Percentiles rank a stretch among this genome's conserved stretches.
phyloP scores from a whole-genome alignment of 2,113 vertebrate species.

The Onychorhynchus coronatus region DNA sequence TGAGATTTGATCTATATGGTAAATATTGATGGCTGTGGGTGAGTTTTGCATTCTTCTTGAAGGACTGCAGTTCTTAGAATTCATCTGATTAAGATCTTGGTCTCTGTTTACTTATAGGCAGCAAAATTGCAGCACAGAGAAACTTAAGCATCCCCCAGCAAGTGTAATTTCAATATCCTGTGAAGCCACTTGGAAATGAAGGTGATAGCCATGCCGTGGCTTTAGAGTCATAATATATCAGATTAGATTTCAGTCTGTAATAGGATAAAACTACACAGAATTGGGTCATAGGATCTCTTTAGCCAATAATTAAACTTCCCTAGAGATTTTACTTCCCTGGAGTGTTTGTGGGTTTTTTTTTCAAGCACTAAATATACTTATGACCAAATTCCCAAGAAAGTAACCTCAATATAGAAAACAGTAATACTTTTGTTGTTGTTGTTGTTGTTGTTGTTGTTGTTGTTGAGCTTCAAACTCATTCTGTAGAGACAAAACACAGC shows the following conservation, averaged over 20 bases:
- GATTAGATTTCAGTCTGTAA: not conserved
- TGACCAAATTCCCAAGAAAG: not conserved
- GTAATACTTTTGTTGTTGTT: not conserved
- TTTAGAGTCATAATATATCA: not conserved
- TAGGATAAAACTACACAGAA: not conserved
- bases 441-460: not conserved
- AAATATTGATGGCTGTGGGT: not conserved
- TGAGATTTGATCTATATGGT: not conserved
- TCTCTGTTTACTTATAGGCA: not conserved
- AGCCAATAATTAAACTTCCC: not conserved
- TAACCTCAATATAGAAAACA: not conserved
- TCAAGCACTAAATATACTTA: not conserved
- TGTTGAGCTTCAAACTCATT: not conserved
- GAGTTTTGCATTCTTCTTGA: not conserved
- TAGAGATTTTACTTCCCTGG: not conserved
- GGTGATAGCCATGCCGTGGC: not conserved
- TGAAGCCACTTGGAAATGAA: not conserved
- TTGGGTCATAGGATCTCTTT: not conserved
- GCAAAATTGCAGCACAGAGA: not conserved
- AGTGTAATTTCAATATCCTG: not conserved
- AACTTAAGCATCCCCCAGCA: not conserved
- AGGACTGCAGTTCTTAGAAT: not conserved
- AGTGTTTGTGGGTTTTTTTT: not conserved
- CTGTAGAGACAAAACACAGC: not conserved
- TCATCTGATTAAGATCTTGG: not conserved